Base-by-base conservation (phyloP, 1,140 invertebrate genomes). In the Ladona fulva region DNA sequence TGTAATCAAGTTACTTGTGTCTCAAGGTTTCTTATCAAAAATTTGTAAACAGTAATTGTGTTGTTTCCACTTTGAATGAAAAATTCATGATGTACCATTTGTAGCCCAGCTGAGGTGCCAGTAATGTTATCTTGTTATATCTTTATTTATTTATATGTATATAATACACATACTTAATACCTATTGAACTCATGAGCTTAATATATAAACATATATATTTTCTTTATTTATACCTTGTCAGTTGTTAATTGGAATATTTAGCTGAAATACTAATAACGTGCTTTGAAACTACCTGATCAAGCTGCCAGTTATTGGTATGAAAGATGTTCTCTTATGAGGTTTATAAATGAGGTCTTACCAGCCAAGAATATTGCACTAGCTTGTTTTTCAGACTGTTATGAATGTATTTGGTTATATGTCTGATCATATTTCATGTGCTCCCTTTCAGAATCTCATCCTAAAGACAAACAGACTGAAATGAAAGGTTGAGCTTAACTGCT, bases 111-210 rank as follows among this genome's bases (percentile, higher is more conserved):
- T 66, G n/a, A 19, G 52, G 52, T 66, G 52, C 52, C 52, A 66
- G 52, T 66, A 66, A 66, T 66, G 52, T 66, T 66, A 66, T 66
- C 3, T 66, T 66, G 52, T 66, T 66, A 66, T 66, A 66, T 66
- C 52, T 66, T 66, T 66, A 66, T 66, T 66, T 66, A 66, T 66
- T 66, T 66, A 66, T 22, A 66, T 22, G n/a, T 66, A 22, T 12
- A 66, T 66, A 66, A 37, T 66, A 66, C 14, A 6, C n/a, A 3
- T 66, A 66, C 52, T 66, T 66, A 66, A 66, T 66, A 66, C 52
- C 52, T 66, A 66, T 66, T 66, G 52, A 66, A 66, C 52, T 66
- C 52, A 66, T 66, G 52, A 66, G 52, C 52, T 66, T 66, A 37
- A 66, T 66, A 66, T 66, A 66, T 66, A 66, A 1, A 37, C 52